phyloP scores from a whole-genome alignment of 1,140 invertebrate species.

The Planococcus citri region DNA sequence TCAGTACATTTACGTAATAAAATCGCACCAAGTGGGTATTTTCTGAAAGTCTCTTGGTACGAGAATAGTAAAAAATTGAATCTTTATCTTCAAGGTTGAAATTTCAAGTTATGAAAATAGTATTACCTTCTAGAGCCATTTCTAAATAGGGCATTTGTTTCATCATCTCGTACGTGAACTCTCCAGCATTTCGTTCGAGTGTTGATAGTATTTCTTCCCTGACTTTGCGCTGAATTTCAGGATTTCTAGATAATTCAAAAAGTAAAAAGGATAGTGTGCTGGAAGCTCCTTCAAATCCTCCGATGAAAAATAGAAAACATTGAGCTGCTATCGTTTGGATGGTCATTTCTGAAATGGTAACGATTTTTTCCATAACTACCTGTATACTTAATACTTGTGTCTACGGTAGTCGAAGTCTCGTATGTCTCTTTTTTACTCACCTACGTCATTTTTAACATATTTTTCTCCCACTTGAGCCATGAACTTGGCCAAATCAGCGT shows the following conservation, averaged over 20 bases:
- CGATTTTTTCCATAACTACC: too few species aligned
- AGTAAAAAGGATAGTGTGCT: slow-evolving; percentile 40
- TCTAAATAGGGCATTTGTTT: slow-evolving; percentile 34
- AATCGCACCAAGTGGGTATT: slow-evolving; percentile 33
- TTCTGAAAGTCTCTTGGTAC: slow-evolving; percentile 14
- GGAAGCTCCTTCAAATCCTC: slow-evolving; percentile 49
- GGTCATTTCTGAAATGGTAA: background rate
- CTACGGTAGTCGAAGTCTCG: too few species aligned
- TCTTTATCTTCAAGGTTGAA: too few species aligned
- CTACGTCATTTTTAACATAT: slow-evolving; percentile 34
- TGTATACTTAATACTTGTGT: too few species aligned
- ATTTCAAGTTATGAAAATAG: too few species aligned
- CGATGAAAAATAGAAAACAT: slow-evolving; percentile 49
- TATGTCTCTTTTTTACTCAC: slow-evolving; percentile 26
- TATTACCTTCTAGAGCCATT: slow-evolving; percentile 31
- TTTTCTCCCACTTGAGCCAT: slow-evolving; percentile 37
- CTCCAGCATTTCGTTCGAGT: slow-evolving; percentile 23
- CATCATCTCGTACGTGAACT: slow-evolving; percentile 32
- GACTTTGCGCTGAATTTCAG: slow-evolving; percentile 36
- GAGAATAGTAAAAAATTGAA: slow-evolving; percentile 23
- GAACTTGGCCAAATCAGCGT: slow-evolving; percentile 32
- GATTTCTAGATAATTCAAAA: slow-evolving; percentile 43
- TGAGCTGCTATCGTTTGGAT: slow-evolving; percentile 41
- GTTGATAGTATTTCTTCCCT: slow-evolving; percentile 27
- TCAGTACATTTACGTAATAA: slow-evolving; percentile 35